Base-by-base conservation (phyloP, 2,888 invertebrate species). In the Coleophora flavipennella region DNA sequence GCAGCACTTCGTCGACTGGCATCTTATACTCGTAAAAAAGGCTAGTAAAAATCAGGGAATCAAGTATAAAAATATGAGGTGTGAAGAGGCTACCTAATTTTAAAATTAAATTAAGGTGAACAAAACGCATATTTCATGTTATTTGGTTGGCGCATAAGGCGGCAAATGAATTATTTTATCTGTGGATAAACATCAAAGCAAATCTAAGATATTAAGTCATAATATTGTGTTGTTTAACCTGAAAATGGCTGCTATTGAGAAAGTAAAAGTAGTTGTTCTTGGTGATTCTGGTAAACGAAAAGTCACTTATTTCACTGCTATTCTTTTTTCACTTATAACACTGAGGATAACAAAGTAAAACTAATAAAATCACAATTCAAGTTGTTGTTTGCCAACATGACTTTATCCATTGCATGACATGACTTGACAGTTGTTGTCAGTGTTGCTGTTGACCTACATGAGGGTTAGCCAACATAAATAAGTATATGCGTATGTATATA, bases 221-320 rank as follows among this genome's bases (percentile, higher is more conserved):
- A 29, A 39, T 37, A 38, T 39, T 33, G 36, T 42, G 29, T 44
- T 36, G 13, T 35, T 33, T 52, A 55, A 48, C 51, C 57, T 64
- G 56, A 59, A 63, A 77, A 93, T 93, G 93, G 91, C 93, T 59
- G 90, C 91, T 48, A 92, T 94, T 59, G 94, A 95, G 76, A 93
- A 94, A 87, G 95, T 95, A 12, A 92, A 95, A 73, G 91, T 97
- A 45, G 89, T 97, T 56, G 91, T 97, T 43, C 90, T 97, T 44
- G 97, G 97, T 36, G 97, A 97, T 86, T 94, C 94, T 47, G 95
- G 93, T 93, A 86, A 75, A 62, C 62, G 40, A 45, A 44, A 36
- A 44, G 44, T 58, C 50, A 53, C 50, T 43, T 39, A 53, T 45
- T 52, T 48, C 9, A 11, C 43, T 47, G 41, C 45, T 46, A 45